A percentile compares a stretch with the other conserved stretches of the same genome.
Conservation (phyloP, 2,888 invertebrate genomes). For the Eurytoma adleriae region DNA sequence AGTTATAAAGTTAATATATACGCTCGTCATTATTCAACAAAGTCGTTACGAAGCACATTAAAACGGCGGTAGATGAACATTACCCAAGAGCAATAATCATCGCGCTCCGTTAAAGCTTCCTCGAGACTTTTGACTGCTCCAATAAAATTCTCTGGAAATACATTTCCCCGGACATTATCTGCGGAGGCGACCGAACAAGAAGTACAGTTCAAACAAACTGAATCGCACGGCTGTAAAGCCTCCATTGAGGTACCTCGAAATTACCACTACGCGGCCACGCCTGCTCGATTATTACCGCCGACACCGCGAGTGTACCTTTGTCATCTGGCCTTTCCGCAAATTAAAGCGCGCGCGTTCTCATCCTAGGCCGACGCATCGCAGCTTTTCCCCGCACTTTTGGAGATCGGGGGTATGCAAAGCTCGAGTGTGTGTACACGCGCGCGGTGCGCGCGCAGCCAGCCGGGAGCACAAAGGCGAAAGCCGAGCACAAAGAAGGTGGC, state of each 20-base stretch:
- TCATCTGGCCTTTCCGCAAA: neutral
- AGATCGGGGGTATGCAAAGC: no score
- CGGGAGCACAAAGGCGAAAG: conserved; percentile 14
- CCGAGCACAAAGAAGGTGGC: conserved; percentile 21
- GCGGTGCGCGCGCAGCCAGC: no score
- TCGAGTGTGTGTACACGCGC: no score
- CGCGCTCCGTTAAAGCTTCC: neutral
- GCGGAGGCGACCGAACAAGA: no score
- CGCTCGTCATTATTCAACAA: neutral
- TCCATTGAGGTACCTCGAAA: no score
- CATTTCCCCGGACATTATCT: no score
- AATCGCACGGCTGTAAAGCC: no score
- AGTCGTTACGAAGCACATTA: neutral
- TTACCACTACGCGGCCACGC: no score
- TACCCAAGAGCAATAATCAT: neutral
- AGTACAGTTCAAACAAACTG: no score
- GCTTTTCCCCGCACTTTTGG: conserved; percentile 9
- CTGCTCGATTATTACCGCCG: no score
- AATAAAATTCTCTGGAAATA: neutral
- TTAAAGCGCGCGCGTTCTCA: neutral
- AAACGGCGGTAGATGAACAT: neutral
- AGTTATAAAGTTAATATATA: no score
- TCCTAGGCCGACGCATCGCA: neutral
- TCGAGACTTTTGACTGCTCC: neutral
- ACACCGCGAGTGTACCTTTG: neutral